Conservation (phyloP, 1,140 invertebrate species). For the Neomicropteryx cornuta region DNA sequence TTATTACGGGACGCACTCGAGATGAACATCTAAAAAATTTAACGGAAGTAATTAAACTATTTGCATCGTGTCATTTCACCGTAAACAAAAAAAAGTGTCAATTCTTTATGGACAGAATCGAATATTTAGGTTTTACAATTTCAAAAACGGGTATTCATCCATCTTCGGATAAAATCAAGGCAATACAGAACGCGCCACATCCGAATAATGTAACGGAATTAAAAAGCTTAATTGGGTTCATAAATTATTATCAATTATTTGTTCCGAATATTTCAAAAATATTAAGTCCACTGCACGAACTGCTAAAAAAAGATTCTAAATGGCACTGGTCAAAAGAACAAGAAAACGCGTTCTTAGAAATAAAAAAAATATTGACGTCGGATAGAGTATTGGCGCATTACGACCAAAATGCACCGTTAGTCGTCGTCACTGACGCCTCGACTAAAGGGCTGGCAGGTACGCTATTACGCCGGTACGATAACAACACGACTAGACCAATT, state of each 20-base stretch:
- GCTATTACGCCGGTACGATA: slow-evolving; percentile 22
- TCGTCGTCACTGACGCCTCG: slow-evolving; percentile 27
- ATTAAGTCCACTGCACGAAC: slow-evolving; percentile 6
- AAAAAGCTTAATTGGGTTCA: slow-evolving; percentile 16
- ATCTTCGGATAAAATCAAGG: slow-evolving; percentile 13
- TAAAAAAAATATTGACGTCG: slow-evolving; percentile 15
- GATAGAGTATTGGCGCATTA: slow-evolving; percentile 20
- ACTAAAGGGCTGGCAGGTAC: slow-evolving; percentile 33
- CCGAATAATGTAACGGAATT: slow-evolving; percentile 11
- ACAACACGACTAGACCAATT: slow-evolving; percentile 32
- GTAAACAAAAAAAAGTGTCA: slow-evolving; percentile 13
- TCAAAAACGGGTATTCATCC: slow-evolving; percentile 18
- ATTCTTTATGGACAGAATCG: slow-evolving; percentile 9
- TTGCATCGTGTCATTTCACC: slow-evolving; percentile 13
- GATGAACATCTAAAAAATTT: slow-evolving; percentile 14
- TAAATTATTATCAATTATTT: slow-evolving; percentile 17
- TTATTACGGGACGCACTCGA: slow-evolving; percentile 14
- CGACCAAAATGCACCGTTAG: slow-evolving; percentile 20
- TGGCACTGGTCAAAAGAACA: slow-evolving; percentile 1
- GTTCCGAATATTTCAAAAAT: slow-evolving; percentile 6
- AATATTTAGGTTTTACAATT: slow-evolving; percentile 15
- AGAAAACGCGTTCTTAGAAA: slow-evolving; percentile 9
- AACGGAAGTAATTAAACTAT: slow-evolving; percentile 11
- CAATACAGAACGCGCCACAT: slow-evolving; percentile 11
- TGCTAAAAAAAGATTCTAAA: not conserved